Base-by-base conservation (phyloP, 2,888 invertebrate species). In the Neria commutata region DNA sequence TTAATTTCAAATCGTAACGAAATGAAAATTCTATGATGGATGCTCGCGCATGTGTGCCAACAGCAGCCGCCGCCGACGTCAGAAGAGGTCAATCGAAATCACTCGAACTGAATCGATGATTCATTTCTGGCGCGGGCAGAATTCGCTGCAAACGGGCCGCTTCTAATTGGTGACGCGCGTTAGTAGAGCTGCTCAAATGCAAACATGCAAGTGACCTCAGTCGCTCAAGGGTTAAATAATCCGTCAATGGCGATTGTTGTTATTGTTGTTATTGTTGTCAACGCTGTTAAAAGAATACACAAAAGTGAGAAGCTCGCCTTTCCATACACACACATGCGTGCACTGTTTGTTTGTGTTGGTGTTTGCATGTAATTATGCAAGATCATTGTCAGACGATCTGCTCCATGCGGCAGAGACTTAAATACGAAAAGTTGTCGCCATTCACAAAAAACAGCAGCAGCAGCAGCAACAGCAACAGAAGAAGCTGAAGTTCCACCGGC, bases 351-450 rank as follows among this genome's bases (percentile, higher is more conserved):
- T 29, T 6, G 6, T 29, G 29, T 29, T 29, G 29, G 6, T 29
- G 29, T 29, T 29, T 6, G 29, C 11, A 40, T 58, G 67, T 65
- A 71, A 73, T 73, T 73, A 73, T 75, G 73, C 74, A 74, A 75
- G 73, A 73, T 73, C 73, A 73, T 71, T 74, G 71, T 69, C 73
- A 56, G n/a, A n/a, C 55, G 60, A 53, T 58, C 54, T 54, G 40
- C 16, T n/a, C 21, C n/a, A 6, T 17, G 33, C 25, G 37, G 6
- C 48, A 48, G 21, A 25, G 19, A 25, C 25, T 34, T 25, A 21
- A 17, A 42, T 17, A 3, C 37, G 37, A 37, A 37, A 4, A 37
- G 6, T 14, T n/a, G 14, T 8, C 19, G 17, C 21, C n/a, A n/a
- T n/a, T n/a, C n/a, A n/a, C n/a, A n/a, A n/a, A n/a, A n/a, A n/a